A percentile compares a stretch with the other conserved stretches of the same genome.
These are phyloP conservation scores for Limanda limanda DNA, from an alignment of 2,113 vertebrate species.

Conservation along the genomic window DNA sequence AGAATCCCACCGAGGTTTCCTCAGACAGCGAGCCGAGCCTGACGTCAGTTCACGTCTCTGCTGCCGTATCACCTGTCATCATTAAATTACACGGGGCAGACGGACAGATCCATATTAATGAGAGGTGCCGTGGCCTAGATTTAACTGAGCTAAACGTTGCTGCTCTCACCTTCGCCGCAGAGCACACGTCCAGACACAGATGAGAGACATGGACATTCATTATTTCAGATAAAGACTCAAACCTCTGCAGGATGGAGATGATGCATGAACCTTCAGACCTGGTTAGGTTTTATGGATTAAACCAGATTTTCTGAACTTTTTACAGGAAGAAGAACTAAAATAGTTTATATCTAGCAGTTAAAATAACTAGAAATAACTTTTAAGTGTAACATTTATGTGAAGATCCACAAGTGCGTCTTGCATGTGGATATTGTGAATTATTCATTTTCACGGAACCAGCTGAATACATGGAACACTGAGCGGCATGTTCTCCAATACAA, in stretches of 20 bases:
- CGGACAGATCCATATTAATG: constrained; percentile 68
- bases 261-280: constrained; percentile 13
- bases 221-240: constrained; percentile 33
- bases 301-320: not conserved
- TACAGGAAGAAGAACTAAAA: too few species aligned
- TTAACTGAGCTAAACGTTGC: constrained; percentile 55
- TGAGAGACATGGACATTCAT: constrained; percentile 47
- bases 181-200: constrained; percentile 20
- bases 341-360: too few species aligned
- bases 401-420: constrained; percentile 5
- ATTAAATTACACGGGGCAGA: constrained; percentile 73
- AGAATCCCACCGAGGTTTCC: constrained; percentile 49
- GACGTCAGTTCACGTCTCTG: constrained; percentile 63
- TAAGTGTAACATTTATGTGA: not conserved
- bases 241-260: constrained; percentile 23
- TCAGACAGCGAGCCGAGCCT: constrained; percentile 35
- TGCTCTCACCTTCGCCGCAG: constrained; percentile 24
- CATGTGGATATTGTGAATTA: not conserved
- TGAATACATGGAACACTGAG: constrained; percentile 38
- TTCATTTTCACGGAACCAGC: constrained; percentile 51
- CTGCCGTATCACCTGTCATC: constrained; percentile 74
- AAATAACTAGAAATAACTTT: not conserved
- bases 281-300: not conserved
- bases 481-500: constrained; percentile 55
- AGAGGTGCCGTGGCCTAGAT: constrained; percentile 38